These are phyloP conservation scores for Heliconius congener DNA, from an alignment of 1,140 invertebrate genomes.

Conservation along the genomic window DNA sequence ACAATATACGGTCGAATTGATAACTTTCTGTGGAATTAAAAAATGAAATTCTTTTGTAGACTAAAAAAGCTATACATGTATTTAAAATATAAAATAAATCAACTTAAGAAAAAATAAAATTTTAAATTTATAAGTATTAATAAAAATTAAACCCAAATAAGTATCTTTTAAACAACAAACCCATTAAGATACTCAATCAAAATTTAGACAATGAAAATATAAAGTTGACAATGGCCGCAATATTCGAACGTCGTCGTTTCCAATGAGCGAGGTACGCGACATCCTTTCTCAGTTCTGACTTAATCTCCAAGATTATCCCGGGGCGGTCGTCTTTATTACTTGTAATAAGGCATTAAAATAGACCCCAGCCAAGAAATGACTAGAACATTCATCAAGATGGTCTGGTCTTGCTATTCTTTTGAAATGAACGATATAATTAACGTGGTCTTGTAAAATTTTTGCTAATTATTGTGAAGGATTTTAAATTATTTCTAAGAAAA, in stretches of 20 bases:
- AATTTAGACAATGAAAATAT: slow-evolving; percentile 8
- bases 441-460: not conserved
- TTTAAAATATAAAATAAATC: no score
- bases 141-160: not conserved
- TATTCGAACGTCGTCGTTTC: slow-evolving; percentile 14
- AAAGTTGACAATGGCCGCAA: slow-evolving; percentile 8
- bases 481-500: not conserved
- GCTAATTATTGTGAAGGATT: not conserved
- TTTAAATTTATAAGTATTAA: not conserved
- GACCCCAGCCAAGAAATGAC: slow-evolving; percentile 19
- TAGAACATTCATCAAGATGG: slow-evolving; percentile 16
- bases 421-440: slow-evolving; percentile 8
- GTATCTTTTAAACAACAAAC: not conserved
- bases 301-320: slow-evolving; percentile 30
- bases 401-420: not conserved
- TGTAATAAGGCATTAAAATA: slow-evolving; percentile 32
- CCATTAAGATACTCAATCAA: slow-evolving; percentile 15
- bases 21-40: no score
- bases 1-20: no score
- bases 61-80: no score
- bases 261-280: slow-evolving; percentile 20
- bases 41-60: no score
- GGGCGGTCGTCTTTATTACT: slow-evolving; percentile 32
- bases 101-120: no score
- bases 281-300: slow-evolving; percentile 21